These are phyloP conservation scores for Sebastes vulpes DNA, from an alignment of 2,797 vertebrate genomes.

Conservation along the genomic window DNA sequence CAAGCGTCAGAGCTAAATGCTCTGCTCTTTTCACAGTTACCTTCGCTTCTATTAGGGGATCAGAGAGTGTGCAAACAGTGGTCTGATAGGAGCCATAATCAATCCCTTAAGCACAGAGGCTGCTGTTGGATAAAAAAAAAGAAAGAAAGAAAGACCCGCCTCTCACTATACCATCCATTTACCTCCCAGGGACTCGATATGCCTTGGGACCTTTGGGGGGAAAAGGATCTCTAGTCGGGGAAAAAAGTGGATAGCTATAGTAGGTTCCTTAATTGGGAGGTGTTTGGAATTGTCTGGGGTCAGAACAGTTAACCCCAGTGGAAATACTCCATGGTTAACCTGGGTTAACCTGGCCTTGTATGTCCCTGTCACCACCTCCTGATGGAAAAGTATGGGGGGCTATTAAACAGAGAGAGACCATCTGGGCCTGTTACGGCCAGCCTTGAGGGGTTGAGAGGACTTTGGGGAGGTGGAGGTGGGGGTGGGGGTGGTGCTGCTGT, in stretches of 20 bases:
- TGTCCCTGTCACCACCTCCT: constrained; percentile 12
- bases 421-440: constrained; percentile 37
- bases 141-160: not conserved
- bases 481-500: not conserved
- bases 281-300: constrained; percentile 49
- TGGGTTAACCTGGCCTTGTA: constrained; percentile 54
- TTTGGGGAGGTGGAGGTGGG: not conserved
- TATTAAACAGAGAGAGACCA: constrained; percentile 51
- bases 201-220: not conserved
- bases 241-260: constrained; percentile 15
- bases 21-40: constrained; percentile 41
- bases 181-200: constrained; percentile 18
- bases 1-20: constrained; percentile 27
- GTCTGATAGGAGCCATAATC: constrained; percentile 64
- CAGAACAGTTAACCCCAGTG: constrained; percentile 59
- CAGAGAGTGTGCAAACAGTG: constrained; percentile 56
- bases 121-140: constrained; percentile 7
- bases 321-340: constrained; percentile 54
- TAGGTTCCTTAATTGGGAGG: constrained; percentile 60
- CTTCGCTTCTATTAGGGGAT: constrained; percentile 56
- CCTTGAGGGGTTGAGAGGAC: constrained; percentile 30
- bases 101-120: constrained; percentile 55
- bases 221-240: not conserved
- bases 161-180: constrained; percentile 33
- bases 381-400: constrained; percentile 40